Conservation (phyloP, 2,113 vertebrate genomes). For the Ceuthmochares aereus region DNA sequence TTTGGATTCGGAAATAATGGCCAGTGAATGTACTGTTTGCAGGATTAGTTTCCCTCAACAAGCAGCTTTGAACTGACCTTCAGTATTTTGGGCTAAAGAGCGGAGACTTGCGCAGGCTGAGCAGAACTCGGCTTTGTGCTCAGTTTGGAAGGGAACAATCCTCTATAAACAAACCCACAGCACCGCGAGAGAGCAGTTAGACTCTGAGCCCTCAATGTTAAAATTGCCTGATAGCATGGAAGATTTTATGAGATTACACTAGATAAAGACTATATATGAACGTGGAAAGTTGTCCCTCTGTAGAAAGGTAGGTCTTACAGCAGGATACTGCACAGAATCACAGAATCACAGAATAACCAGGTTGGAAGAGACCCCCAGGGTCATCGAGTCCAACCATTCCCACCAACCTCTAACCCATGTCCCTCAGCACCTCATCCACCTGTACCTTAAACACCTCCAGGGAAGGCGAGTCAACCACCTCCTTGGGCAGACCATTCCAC, state of each 20-base stretch:
- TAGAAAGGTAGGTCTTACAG: not conserved
- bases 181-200: slow-evolving; percentile 20
- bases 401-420: too few species aligned
- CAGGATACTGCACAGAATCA: not conserved
- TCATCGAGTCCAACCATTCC: too few species aligned
- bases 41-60: slow-evolving; percentile 62
- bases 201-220: not conserved
- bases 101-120: slow-evolving; percentile 7
- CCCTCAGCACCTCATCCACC: too few species aligned
- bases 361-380: too few species aligned
- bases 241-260: slow-evolving; percentile 20
- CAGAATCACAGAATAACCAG: too few species aligned
- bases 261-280: not conserved
- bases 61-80: slow-evolving; percentile 76
- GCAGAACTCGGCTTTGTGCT: slow-evolving; percentile 29
- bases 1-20: slow-evolving; percentile 75
- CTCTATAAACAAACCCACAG: slow-evolving; percentile 3
- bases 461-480: too few species aligned
- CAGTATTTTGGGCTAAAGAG: slow-evolving; percentile 56
- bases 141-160: not conserved
- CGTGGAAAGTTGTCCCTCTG: not conserved
- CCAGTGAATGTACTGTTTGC: slow-evolving; percentile 55
- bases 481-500: too few species aligned
- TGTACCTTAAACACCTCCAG: too few species aligned
- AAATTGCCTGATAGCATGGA: slow-evolving; percentile 30